phyloP scores from a whole-genome alignment of 2,797 vertebrate genomes.

The Gobio occitaniae region DNA sequence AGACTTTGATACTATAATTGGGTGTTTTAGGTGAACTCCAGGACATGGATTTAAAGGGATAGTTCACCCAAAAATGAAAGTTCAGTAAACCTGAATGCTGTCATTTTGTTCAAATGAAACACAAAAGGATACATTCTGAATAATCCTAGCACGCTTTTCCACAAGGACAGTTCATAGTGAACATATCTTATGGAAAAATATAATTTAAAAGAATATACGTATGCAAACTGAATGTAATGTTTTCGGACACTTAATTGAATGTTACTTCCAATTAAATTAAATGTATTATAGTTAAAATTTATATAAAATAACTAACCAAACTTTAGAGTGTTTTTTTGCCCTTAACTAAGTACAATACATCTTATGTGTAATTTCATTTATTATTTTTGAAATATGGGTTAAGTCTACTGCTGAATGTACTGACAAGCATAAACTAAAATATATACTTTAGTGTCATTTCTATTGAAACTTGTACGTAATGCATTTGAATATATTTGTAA shows the following conservation, averaged over 20 bases:
- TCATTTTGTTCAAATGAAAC: not conserved
- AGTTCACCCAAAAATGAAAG: not conserved
- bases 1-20: conserved; percentile 44
- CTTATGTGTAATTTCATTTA: not conserved
- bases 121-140: not conserved
- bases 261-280: not conserved
- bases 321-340: not conserved
- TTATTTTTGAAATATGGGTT: not conserved
- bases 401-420: not conserved
- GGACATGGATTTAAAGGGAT: conserved; percentile 6
- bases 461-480: not conserved
- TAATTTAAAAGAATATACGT: not conserved
- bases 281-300: not conserved
- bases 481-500: not conserved
- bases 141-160: not conserved
- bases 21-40: conserved; percentile 22
- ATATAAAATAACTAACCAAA: not conserved
- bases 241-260: not conserved
- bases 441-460: not conserved
- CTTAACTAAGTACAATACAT: not conserved
- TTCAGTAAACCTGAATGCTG: not conserved
- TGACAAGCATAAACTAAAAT: not conserved
- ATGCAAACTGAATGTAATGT: not conserved
- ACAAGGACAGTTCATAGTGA: not conserved
- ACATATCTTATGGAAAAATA: not conserved